phyloP scores from a whole-genome alignment of 2,888 invertebrate genomes.

The Micoletzkya japonica region DNA sequence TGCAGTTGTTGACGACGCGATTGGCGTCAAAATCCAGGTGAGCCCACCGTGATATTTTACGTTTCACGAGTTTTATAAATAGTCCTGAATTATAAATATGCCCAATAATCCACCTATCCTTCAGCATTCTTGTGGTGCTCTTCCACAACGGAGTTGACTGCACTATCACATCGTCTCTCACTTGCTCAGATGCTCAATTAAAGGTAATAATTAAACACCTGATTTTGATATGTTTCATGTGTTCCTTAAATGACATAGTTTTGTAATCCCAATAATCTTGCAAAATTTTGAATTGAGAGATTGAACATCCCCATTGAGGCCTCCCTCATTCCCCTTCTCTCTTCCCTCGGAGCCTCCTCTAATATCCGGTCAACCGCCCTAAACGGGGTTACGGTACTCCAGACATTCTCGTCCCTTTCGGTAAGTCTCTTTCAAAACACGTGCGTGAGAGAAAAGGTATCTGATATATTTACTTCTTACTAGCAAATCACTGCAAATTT shows the following conservation, averaged over 20 bases:
- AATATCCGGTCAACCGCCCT: neutral
- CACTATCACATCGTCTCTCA: neutral
- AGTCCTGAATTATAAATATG: neutral
- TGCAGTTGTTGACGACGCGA: conserved; percentile 40
- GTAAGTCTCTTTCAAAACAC: too few species aligned
- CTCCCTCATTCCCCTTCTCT: neutral
- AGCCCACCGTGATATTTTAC: neutral
- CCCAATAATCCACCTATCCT: neutral
- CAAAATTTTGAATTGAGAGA: too few species aligned
- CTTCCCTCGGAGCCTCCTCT: conserved; percentile 3
- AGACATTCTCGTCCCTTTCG: too few species aligned
- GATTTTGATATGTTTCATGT: neutral
- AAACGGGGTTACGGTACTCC: conserved; percentile 13
- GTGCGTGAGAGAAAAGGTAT: too few species aligned
- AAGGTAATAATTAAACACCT: neutral
- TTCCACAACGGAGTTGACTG: conserved; percentile 24
- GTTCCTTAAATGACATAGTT: too few species aligned
- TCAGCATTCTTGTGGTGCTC: conserved; percentile 15
- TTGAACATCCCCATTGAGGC: neutral
- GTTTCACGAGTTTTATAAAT: neutral
- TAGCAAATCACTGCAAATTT: too few species aligned
- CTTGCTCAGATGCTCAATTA: conserved; percentile 9
- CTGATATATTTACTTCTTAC: too few species aligned
- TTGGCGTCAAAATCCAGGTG: conserved; percentile 27
- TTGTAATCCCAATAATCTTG: too few species aligned